Conservation (phyloP, 2,113 vertebrate species). For the Ramphastos sulfuratus region DNA sequence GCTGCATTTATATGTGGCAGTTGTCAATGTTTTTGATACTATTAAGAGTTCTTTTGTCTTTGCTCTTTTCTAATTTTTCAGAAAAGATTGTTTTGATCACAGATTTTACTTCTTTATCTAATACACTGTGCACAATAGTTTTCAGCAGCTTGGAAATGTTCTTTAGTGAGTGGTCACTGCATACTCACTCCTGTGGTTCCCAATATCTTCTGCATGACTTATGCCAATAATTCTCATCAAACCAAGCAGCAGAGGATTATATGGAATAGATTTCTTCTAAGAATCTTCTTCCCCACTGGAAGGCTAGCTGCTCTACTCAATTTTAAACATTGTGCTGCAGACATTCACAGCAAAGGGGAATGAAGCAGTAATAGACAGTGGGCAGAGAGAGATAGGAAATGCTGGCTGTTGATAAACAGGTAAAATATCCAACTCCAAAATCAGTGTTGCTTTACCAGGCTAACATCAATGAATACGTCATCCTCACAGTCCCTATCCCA, state of each 20-base stretch:
- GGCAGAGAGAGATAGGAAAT: not conserved
- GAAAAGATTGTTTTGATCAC: not conserved
- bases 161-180: not conserved
- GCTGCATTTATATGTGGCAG: not conserved
- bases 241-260: not conserved
- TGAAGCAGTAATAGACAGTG: not conserved
- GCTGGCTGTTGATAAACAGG: not conserved
- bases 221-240: not conserved
- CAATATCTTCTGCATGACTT: not conserved
- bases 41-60: not conserved
- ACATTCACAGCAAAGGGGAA: not conserved
- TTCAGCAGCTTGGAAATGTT: not conserved
- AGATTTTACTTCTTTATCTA: not conserved
- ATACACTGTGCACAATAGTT: not conserved
- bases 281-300: not conserved
- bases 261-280: not conserved
- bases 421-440: not conserved
- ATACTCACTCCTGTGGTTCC: not conserved
- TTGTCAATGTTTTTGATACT: not conserved
- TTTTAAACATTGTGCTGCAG: not conserved
- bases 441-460: accelerated
- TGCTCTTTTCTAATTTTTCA: not conserved
- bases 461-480: not conserved
- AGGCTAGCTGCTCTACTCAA: not conserved
- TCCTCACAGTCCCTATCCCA: not conserved